Evolutionary conservation across 2,113 vertebrate genomes (phyloP).

Genomic region (Argyrosomus japonicus): DNA sequence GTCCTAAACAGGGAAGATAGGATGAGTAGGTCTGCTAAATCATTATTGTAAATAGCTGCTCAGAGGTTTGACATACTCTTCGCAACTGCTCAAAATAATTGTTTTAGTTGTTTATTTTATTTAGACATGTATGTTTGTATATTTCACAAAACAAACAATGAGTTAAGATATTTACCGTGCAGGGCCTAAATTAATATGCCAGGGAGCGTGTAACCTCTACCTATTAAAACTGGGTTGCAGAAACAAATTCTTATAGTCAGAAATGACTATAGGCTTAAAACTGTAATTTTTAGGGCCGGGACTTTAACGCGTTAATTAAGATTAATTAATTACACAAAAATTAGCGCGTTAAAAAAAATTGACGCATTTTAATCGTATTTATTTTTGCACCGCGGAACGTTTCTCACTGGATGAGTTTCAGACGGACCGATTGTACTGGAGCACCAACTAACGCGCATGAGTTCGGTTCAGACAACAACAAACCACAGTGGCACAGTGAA

Average conservation of each 20-base stretch:
- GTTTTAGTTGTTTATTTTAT: background rate
- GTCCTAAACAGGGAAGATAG: background rate
- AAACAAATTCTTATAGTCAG: background rate
- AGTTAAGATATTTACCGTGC: background rate
- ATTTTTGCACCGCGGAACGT: too few species aligned
- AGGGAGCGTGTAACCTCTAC: background rate
- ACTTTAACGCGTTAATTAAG: too few species aligned
- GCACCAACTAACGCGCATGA: too few species aligned
- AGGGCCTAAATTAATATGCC: background rate
- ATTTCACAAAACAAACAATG: background rate
- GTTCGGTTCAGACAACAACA: too few species aligned
- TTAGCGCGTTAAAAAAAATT: too few species aligned
- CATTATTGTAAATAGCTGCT: background rate
- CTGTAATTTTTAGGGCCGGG: background rate
- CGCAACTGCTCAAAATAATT: background rate
- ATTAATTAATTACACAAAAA: too few species aligned
- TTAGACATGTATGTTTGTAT: background rate
- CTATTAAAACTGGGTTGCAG: background rate
- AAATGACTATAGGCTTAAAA: background rate
- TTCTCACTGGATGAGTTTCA: too few species aligned
- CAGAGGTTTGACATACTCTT: background rate
- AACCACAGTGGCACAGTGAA: too few species aligned
- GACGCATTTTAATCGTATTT: too few species aligned
- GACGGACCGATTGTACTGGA: too few species aligned
- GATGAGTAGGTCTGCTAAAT: background rate